Evolutionary conservation across 1,140 invertebrate genomes (phyloP), one percentile per base, ranked within the genome.

Genomic region (Drosophila kanapiae): DNA sequence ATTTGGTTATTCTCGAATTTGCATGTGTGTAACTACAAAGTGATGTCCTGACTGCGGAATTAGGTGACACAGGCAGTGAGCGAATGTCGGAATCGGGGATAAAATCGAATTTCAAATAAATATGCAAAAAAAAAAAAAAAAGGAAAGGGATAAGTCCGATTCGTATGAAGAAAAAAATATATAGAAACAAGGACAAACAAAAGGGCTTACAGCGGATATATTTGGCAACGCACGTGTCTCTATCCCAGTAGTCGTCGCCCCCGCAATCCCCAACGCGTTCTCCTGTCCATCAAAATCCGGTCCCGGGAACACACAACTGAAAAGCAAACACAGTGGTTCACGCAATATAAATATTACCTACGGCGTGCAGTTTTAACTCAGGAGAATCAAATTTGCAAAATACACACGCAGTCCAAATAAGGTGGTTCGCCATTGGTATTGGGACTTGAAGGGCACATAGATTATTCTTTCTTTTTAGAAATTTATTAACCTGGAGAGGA

Each of bases 271-370:
- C 45, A 16, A 13, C 13, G 29, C 16, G 13, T 16, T 27, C 38
- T 18, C 35, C 54, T 57, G 49, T 23, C 45, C 48, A 51, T 61
- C 67, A 70, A 60, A 64, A 60, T 38, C 35, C 29, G 8, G 51
- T 54, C 18, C 18, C 35, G 18, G 51, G 29, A 51, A 51, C n/a
- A 51, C 42, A 43, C 16, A 29, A 60, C 77, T 74, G 69, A 42
- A 85, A 77, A 78, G 76, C 82, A 85, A 83, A 83, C 72, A 85
- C 72, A 81, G 35, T 23, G 84, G 84, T 81, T 81, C 82, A 85
- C 82, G 72, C 81, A 84, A 84, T 77, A 62, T 78, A 84, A 84
- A 84, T 84, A 84, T 85, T 84, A 84, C 65, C 81, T 80, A 85
- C 75, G 80, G 65, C 62, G 71, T 48, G 64, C 43, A 40, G 65